phyloP scores from a whole-genome alignment of 2,888 invertebrate species.

The Drosophila planitibia region DNA sequence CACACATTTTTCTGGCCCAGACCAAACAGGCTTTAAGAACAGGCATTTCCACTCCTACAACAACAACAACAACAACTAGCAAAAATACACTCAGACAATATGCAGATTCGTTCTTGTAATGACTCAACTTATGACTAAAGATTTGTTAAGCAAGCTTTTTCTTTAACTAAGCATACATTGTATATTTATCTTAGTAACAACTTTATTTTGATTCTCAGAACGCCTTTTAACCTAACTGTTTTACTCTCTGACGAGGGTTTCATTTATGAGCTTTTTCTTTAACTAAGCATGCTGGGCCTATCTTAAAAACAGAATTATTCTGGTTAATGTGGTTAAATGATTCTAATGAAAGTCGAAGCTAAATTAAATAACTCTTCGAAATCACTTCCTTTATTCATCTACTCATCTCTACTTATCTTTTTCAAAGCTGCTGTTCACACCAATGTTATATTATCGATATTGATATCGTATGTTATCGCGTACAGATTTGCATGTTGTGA shows the following conservation, averaged over 20 bases:
- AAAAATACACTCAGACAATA: conserved; percentile 5
- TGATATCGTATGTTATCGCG: not conserved
- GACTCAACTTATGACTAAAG: not conserved
- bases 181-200: not conserved
- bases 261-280: not conserved
- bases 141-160: not conserved
- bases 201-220: not conserved
- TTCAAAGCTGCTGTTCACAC: not conserved
- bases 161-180: not conserved
- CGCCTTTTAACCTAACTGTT: not conserved
- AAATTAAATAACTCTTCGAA: not conserved
- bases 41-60: conserved; percentile 85
- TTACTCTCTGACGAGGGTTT: not conserved
- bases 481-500: not conserved
- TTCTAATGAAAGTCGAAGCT: not conserved
- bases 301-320: not conserved
- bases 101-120: not conserved
- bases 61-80: conserved; percentile 44
- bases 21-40: conserved; percentile 78
- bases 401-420: not conserved
- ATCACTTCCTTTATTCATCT: not conserved
- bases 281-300: not conserved
- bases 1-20: conserved; percentile 61
- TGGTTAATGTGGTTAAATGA: no score
- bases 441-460: not conserved